phyloP scores from a whole-genome alignment of 2,113 vertebrate species.

The Anarhynchus alexandrinus region DNA sequence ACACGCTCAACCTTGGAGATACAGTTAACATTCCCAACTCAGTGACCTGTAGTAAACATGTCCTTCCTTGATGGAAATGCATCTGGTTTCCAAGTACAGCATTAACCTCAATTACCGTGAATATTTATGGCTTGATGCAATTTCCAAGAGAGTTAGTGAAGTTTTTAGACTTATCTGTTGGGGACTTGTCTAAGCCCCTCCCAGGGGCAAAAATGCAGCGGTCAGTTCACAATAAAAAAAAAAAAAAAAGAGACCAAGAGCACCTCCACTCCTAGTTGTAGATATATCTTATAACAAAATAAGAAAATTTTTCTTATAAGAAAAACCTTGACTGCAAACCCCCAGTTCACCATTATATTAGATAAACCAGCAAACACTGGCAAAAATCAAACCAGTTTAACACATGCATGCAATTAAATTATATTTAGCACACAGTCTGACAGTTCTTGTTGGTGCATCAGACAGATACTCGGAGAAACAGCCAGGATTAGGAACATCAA shows the following conservation, averaged over 20 bases:
- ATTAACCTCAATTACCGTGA: not conserved
- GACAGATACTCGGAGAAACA: not conserved
- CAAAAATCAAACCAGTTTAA: not conserved
- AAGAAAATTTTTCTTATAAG: too few species aligned
- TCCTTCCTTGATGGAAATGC: not conserved
- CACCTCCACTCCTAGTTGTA: not conserved
- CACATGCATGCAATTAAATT: not conserved
- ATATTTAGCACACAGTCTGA: not conserved
- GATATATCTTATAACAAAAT: not conserved
- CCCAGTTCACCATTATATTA: not conserved
- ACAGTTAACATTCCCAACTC: not conserved
- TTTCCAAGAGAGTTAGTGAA: not conserved
- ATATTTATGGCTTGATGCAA: not conserved
- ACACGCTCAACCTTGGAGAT: rapidly evolving
- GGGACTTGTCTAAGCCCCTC: not conserved
- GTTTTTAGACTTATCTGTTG: not conserved
- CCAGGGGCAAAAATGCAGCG: not conserved
- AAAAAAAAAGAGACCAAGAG: not conserved
- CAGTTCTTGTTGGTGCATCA: not conserved
- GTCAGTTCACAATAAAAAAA: not conserved
- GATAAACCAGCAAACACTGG: not conserved
- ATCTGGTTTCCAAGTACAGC: not conserved
- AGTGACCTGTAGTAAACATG: rapidly evolving
- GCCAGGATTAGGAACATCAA: not conserved
- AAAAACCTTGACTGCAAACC: not conserved